Evolutionary conservation across 2,113 vertebrate species (phyloP).

Genomic region (Myotis davidii): DNA sequence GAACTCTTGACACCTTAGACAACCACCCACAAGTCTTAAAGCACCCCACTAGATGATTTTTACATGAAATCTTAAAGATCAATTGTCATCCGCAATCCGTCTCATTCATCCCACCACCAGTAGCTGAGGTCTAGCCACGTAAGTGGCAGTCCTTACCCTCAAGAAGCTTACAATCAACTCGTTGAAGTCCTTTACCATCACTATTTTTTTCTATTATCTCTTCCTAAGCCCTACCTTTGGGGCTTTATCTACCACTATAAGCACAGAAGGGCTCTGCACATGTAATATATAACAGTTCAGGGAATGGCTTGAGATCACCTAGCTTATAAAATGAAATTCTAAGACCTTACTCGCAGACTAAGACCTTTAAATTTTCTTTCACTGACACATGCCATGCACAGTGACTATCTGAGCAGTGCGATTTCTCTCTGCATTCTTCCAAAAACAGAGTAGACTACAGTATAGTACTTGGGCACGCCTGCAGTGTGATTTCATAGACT

Average conservation of each 20-base stretch:
- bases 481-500: not conserved
- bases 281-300: not conserved
- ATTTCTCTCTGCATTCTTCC: not conserved
- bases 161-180: not conserved
- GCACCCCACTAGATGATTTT: not conserved
- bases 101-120: not conserved
- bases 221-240: not conserved
- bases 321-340: conserved; percentile 1
- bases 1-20: conserved; percentile 8
- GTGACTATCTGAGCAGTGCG: not conserved
- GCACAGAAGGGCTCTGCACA: not conserved
- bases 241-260: not conserved
- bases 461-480: not conserved
- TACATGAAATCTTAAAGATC: not conserved
- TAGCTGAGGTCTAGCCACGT: not conserved
- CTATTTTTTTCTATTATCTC: not conserved
- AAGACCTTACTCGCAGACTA: not conserved
- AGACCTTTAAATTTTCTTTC: not conserved
- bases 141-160: not conserved
- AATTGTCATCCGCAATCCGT: not conserved
- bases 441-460: not conserved
- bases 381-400: not conserved
- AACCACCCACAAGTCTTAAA: not conserved
- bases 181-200: not conserved
- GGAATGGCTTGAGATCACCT: not conserved